Base-by-base conservation (phyloP, 2,113 vertebrate species). In the Clupea harengus region DNA sequence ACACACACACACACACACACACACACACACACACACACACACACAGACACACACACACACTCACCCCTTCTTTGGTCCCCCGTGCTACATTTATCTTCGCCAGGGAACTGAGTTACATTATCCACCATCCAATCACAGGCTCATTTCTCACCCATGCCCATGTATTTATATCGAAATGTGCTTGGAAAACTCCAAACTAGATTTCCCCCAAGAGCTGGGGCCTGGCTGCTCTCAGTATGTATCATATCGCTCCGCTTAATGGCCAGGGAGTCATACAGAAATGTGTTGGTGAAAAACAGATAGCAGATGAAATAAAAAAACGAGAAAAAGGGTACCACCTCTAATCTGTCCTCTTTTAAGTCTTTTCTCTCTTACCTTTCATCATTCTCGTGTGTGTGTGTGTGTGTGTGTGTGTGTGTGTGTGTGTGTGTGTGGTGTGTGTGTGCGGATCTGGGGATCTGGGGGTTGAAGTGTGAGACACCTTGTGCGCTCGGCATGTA, bases 231-330 rank as follows among this genome's bases (percentile, higher is more conserved):
- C 92, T 90, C 87, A 92, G 88, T 85, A 91, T 85, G 25, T 25
- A 64, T 64, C 25, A 17, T 32, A 87, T 83, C 85, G 87, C 84
- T 89, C 57, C 88, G 92, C 88, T 88, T 6, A 15, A 32, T 75
- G 83, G 87, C 86, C 39, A 52, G 89, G 90, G 92, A 89, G 84
- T 86, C 83, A n/a, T 89, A 85, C 87, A 90, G 90, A 90, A 91
- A 90, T 82, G 83, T 84, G 87, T 84, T 82, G 85, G 87, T 87
- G 46, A 86, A 47, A 88, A 90, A 86, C 81, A 89, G 85, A 85
- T 49, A 91, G 83, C 83, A 88, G 85, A 81, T 83, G n/a, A 25
- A n/a, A 60, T 28, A 32, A 75, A 78, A 2, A 15, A 78, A 39
- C 7, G 11, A 39, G 13, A 49, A 89, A 87, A 83, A 78, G 39